Evolutionary conservation across 1,140 invertebrate species (phyloP).

Genomic region (Chelonus insularis): DNA sequence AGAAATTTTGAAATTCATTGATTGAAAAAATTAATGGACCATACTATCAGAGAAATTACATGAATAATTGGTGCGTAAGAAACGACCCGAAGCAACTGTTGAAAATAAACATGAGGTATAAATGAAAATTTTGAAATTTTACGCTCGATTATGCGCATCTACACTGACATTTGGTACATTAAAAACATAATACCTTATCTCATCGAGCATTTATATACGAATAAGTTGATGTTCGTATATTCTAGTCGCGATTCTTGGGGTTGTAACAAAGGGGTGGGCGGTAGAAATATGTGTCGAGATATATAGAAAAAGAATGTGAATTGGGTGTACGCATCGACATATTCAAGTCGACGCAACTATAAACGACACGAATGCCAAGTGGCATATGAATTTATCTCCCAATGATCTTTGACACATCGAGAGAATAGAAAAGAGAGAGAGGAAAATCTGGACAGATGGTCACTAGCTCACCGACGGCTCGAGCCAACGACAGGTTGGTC

Average conservation of each 20-base stretch:
- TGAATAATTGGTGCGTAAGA: no score
- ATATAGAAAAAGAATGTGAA: not conserved
- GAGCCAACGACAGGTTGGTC: constrained; percentile 58
- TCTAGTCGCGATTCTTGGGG: constrained; percentile 3
- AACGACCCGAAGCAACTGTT: no score
- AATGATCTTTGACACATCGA: constrained; percentile 10
- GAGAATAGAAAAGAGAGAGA: constrained; percentile 3
- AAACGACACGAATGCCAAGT: not conserved
- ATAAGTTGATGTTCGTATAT: constrained; percentile 2
- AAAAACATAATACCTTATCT: constrained; percentile 38
- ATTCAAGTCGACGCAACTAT: constrained; percentile 6
- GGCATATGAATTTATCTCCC: constrained; percentile 8
- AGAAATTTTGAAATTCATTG: no score
- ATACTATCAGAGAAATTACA: no score
- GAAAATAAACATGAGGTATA: no score
- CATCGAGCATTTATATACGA: not conserved
- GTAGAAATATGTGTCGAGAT: not conserved
- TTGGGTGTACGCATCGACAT: constrained; percentile 10
- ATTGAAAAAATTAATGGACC: no score
- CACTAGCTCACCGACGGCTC: constrained; percentile 38
- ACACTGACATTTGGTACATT: constrained; percentile 46
- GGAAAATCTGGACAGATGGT: constrained; percentile 51
- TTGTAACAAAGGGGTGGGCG: not conserved
- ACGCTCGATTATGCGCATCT: constrained; percentile 49
- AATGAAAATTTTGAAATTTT: constrained; percentile 51